A percentile compares a stretch with the other conserved stretches of the same genome.
Conservation (phyloP, 1,140 invertebrate genomes). For the Pentalonia nigronervosa region DNA sequence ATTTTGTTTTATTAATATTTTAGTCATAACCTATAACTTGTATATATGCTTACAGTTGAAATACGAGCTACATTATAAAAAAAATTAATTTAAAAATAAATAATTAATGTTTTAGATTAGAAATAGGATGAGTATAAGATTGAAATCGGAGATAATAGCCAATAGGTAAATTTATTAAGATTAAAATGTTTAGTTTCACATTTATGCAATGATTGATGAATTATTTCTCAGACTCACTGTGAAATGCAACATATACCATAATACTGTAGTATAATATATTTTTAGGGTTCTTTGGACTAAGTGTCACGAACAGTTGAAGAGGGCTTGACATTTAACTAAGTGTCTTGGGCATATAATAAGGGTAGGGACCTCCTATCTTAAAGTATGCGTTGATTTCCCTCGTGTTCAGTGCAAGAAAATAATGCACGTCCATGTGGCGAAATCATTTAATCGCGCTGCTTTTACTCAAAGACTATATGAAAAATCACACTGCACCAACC, state of each 20-base stretch:
- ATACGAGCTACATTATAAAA: neutral
- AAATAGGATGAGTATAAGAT: neutral
- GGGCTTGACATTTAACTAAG: slow-evolving; percentile 24
- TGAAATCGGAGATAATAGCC: neutral
- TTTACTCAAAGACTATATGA: neutral
- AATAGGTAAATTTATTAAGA: neutral
- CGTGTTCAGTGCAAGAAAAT: neutral
- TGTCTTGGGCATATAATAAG: neutral
- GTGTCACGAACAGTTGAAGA: neutral
- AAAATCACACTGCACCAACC: neutral
- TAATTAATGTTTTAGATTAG: neutral
- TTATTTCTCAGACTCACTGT: neutral
- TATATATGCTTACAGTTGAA: neutral
- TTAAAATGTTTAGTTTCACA: neutral
- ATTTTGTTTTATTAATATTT: neutral
- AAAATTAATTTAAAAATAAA: neutral
- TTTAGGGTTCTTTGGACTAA: neutral
- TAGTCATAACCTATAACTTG: neutral
- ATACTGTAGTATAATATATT: neutral
- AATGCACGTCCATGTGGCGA: neutral
- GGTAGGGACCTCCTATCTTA: neutral
- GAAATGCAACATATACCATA: neutral
- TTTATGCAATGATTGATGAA: slow-evolving; percentile 1
- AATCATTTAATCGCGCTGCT: neutral
- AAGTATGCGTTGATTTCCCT: slow-evolving; percentile 39